Evolutionary conservation across 2,797 vertebrate genomes (phyloP).

Genomic region (Anolis apletophallus): DNA sequence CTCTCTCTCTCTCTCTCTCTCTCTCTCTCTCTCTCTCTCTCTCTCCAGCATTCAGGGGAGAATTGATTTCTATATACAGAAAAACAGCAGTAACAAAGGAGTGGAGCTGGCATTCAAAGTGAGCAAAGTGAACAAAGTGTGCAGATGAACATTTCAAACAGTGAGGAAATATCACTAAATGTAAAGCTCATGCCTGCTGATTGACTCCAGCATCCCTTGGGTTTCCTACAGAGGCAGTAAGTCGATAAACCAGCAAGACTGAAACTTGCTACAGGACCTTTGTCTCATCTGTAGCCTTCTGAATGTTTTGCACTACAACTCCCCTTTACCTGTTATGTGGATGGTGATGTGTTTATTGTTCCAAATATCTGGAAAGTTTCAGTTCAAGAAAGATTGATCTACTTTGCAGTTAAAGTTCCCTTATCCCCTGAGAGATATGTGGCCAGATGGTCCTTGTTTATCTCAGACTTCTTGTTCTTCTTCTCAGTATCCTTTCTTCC

Average conservation of each 20-base stretch:
- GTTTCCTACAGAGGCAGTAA: not conserved
- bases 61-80: slow-evolving; percentile 48
- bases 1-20: slow-evolving; percentile 17
- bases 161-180: rapidly evolving
- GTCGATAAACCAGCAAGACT: not conserved
- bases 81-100: slow-evolving; percentile 1
- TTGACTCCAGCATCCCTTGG: not conserved
- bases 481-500: not conserved
- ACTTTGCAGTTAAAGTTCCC: not conserved
- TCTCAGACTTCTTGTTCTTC: not conserved
- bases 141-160: not conserved
- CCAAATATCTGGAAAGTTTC: not conserved
- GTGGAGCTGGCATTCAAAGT: not conserved
- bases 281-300: not conserved
- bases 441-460: not conserved
- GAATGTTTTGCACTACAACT: not conserved
- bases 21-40: slow-evolving; percentile 22
- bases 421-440: not conserved
- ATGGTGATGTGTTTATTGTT: not conserved
- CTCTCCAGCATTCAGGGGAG: not conserved
- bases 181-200: not conserved
- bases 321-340: not conserved
- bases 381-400: not conserved
- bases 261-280: not conserved
- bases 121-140: slow-evolving; percentile 20